These are phyloP conservation scores for Reticulitermes speratus DNA, from an alignment of 1,140 invertebrate genomes.

Conservation along the genomic window DNA sequence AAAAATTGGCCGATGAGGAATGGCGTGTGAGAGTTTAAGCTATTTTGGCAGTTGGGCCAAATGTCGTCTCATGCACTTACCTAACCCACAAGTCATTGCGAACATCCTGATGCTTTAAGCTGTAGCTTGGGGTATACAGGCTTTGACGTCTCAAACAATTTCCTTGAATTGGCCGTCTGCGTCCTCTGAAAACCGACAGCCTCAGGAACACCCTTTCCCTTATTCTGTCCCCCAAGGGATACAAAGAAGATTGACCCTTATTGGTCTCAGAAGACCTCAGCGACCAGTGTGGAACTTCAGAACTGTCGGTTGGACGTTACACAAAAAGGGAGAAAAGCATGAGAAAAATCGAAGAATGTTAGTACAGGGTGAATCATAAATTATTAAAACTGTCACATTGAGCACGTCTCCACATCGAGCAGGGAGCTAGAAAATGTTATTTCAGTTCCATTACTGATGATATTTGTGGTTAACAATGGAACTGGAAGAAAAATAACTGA, in stretches of 20 bases:
- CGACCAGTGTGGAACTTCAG: conserved; percentile 2
- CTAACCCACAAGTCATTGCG: neutral
- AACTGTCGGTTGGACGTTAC: neutral
- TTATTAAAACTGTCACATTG: no score
- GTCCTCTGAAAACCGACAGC: conserved; percentile 13
- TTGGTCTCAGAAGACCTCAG: conserved; percentile 9
- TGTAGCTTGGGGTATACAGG: neutral
- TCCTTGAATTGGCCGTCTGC: conserved; percentile 13
- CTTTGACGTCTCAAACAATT: conserved; percentile 12
- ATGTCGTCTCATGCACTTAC: neutral
- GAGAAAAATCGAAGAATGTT: neutral
- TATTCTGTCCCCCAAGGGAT: neutral
- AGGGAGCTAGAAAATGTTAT: no score
- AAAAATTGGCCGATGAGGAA: neutral
- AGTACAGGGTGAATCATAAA: neutral
- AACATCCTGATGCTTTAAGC: neutral
- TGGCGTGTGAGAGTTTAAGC: neutral
- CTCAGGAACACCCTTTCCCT: neutral
- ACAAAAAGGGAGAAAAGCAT: neutral
- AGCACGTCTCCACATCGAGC: no score
- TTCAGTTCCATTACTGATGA: no score
- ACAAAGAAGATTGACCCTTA: conserved; percentile 18
- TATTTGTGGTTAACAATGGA: no score
- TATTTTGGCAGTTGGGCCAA: neutral
- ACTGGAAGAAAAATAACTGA: no score